Evolutionary conservation across 2,797 vertebrate genomes (phyloP), one percentile per base, ranked within the genome.

Genomic region (Catostomus latipinnis): DNA sequence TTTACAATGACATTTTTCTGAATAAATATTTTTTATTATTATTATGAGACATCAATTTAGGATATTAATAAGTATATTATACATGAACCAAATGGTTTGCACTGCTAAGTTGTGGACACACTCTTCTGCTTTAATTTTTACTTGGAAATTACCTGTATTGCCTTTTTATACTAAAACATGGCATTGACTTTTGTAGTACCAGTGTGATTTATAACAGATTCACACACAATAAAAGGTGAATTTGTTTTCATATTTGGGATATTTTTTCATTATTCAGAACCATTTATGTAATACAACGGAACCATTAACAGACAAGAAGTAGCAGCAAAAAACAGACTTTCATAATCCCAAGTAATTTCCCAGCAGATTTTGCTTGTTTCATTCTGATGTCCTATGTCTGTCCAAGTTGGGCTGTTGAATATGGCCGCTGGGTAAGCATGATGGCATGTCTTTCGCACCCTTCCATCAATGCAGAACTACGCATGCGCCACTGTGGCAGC

Each of bases 351-450:
- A 52, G 52, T 67, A 45, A 11, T 73, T 73, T 80, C 70, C 13
- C 70, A 50, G 46, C 50, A 43, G 16, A 65, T 14, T 34, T 57
- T 71, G 69, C 56, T 67, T 63, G 71, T 68, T 78, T 73, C 6
- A 11, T 78, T 67, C 78, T 67, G 71, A 58, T 70, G 65, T 82
- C 71, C 70, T 76, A 82, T 65, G 50, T 69, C 76, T 74, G 69
- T 73, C 69, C 68, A 58, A 76, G 74, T 76, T 62, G 1, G 18
- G 71, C 48, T 74, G 71, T 78, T 79, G 76, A 82, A 82, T 68
- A 82, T 82, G 80, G 83, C 76, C 56, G 80, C 71, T 67, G 76
- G 83, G 80, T 74, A 65, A 72, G 80, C 72, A 56, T 53, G 76
- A 72, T 78, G 83, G 65, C 67, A 74, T 34, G 60, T 53, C 81